Evolutionary conservation across 2,113 vertebrate genomes (phyloP).

Genomic region (Stegostoma tigrinum): DNA sequence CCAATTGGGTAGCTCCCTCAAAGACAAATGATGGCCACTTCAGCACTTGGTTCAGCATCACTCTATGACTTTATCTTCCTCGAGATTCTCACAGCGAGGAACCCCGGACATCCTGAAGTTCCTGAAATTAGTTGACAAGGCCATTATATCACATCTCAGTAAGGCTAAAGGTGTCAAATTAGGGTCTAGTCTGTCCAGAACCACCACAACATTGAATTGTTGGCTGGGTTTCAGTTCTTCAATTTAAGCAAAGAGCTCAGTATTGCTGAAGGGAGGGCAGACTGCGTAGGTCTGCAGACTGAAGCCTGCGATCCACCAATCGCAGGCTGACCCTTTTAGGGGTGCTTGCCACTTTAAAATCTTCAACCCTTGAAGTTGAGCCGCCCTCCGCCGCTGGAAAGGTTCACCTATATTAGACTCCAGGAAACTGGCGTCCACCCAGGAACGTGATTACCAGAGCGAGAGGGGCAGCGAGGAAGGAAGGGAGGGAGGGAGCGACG

Average conservation of each 20-base stretch:
- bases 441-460: background rate
- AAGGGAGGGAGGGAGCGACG: background rate
- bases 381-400: background rate
- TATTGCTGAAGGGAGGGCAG: too few species aligned
- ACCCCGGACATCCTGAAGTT: background rate
- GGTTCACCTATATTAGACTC: background rate
- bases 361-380: background rate
- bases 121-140: background rate
- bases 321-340: background rate
- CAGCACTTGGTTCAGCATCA: background rate
- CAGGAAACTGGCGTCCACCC: background rate
- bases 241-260: background rate
- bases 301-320: background rate
- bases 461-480: background rate
- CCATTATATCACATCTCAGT: too few species aligned
- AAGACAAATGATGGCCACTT: background rate
- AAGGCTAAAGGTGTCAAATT: background rate
- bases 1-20: background rate
- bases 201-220: background rate
- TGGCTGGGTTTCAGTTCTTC: background rate
- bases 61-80: background rate
- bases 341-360: background rate
- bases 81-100: background rate
- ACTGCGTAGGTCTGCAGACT: background rate
- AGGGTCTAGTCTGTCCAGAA: too few species aligned